Evolutionary conservation across 2,888 invertebrate genomes (phyloP).

Genomic region (Platycnemis pennipes): DNA sequence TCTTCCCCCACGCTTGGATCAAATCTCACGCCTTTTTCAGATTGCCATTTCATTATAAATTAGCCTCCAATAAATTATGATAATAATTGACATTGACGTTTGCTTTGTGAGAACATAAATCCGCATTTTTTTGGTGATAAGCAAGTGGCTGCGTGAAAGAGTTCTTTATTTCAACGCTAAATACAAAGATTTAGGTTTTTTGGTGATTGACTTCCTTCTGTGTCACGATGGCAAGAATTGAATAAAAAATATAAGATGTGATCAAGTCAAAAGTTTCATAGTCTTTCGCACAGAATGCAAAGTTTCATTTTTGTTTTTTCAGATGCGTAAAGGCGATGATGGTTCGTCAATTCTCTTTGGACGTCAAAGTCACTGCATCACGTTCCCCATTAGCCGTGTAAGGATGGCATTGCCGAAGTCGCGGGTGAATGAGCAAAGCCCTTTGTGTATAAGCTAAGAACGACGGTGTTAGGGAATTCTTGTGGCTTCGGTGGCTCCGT

Average conservation of each 20-base stretch:
- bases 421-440: background rate
- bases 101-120: too few relatives aligned
- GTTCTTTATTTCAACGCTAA: too few relatives aligned
- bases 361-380: background rate
- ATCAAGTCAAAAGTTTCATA: background rate
- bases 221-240: too few relatives aligned
- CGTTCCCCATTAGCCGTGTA: background rate
- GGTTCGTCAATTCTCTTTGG: background rate
- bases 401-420: background rate
- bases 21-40: too few relatives aligned
- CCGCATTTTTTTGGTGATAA: too few relatives aligned
- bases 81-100: too few relatives aligned
- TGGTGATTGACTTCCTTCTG: too few relatives aligned
- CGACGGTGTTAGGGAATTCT: background rate
- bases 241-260: background rate
- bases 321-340: background rate
- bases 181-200: too few relatives aligned
- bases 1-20: too few relatives aligned
- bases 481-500: background rate
- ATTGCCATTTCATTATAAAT: too few relatives aligned
- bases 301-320: background rate
- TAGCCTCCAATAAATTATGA: too few relatives aligned
- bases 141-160: too few relatives aligned
- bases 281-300: background rate
- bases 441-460: background rate